Conservation (phyloP, 2,888 invertebrate species). For the Anagyrus pseudococci region DNA sequence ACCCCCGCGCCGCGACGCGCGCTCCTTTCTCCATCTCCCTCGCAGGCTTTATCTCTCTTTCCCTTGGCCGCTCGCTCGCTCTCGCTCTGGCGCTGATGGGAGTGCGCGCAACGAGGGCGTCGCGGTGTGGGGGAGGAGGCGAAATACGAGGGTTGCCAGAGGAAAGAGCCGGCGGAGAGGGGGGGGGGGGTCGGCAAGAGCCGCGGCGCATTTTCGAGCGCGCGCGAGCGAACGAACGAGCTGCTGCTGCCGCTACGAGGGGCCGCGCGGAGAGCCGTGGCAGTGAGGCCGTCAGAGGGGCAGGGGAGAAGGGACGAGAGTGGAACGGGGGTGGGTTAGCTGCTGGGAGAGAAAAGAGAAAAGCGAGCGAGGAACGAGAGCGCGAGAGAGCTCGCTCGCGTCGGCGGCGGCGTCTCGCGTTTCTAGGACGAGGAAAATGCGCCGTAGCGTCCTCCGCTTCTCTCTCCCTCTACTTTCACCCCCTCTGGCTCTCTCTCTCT, state of each 20-base stretch:
- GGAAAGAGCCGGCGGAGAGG: too few species aligned
- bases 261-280: too few species aligned
- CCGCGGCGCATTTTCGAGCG: slow-evolving; percentile 31
- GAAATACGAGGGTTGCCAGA: not conserved
- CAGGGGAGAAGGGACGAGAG: slow-evolving; percentile 14
- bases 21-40: slow-evolving; percentile 33
- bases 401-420: slow-evolving; percentile 41
- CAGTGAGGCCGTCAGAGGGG: not conserved
- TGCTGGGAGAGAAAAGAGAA: too few species aligned
- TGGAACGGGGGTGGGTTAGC: too few species aligned
- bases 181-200: slow-evolving; percentile 9
- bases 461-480: too few species aligned
- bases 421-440: slow-evolving; percentile 45
- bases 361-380: slow-evolving; percentile 32
- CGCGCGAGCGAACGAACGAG: slow-evolving; percentile 21
- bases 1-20: slow-evolving; percentile 49
- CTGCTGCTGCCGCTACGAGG: too few species aligned
- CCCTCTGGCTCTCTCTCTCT: too few species aligned
- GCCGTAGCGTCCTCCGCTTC: slow-evolving; percentile 30
- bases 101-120: slow-evolving; percentile 12
- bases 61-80: not conserved
- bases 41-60: slow-evolving; percentile 10
- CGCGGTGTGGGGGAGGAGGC: too few species aligned
- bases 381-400: slow-evolving; percentile 41
- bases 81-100: not conserved